Percentiles rank a stretch among this genome's conserved stretches.
Conservation (phyloP, 2,797 vertebrate species). For the Lepilemur ruficaudatus region DNA sequence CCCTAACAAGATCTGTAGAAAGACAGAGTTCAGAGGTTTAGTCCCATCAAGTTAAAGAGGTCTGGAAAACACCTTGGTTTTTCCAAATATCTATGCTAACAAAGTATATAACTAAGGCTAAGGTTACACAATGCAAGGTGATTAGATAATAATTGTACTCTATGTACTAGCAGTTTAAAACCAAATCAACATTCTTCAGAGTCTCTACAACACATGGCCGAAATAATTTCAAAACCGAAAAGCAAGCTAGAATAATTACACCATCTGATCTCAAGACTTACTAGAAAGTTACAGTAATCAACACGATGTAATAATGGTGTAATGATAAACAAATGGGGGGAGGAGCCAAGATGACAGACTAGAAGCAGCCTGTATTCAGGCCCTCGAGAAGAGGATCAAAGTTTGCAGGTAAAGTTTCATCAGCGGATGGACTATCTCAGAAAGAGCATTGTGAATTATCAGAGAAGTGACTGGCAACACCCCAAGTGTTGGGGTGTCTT, state of each 20-base stretch:
- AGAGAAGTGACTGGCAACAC: neutral
- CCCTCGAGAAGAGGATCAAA: neutral
- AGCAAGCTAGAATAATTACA: neutral
- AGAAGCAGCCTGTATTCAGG: too few relatives aligned
- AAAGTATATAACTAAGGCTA: neutral
- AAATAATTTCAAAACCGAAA: slow-evolving; percentile 6
- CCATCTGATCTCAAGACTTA: neutral
- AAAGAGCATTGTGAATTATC: neutral
- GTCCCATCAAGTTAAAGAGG: neutral
- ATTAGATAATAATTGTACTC: neutral
- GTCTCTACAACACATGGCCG: neutral
- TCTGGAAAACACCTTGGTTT: neutral
- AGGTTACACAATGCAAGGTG: neutral
- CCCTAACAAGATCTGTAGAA: neutral
- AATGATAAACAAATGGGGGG: neutral
- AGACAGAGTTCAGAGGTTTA: slow-evolving; percentile 9
- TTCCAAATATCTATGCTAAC: neutral
- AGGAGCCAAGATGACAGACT: too few relatives aligned
- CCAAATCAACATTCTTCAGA: neutral
- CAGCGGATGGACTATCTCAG: neutral
- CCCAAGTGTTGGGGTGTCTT: too few relatives aligned
- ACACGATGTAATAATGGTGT: neutral
- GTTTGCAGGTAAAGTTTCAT: neutral
- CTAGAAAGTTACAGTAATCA: neutral
- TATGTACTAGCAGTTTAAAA: neutral